Evolutionary conservation across 2,113 vertebrate genomes (phyloP), one percentile per base, ranked within the genome.

Genomic region (Xyrauchen texanus): DNA sequence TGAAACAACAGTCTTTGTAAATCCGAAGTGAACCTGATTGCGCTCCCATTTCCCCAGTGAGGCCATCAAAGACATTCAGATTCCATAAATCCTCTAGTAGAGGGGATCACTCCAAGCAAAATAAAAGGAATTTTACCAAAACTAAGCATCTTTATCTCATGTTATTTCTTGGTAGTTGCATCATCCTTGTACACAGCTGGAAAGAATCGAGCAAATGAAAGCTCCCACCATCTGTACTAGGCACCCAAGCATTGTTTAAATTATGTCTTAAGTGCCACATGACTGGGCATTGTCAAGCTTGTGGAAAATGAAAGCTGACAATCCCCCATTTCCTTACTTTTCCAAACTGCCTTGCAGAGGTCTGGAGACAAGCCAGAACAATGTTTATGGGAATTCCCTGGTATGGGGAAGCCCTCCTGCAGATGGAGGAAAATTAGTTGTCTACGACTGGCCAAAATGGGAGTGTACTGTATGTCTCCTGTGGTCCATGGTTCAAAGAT

Each of bases 1-100:
- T 89, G 87, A 92, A 91, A 34, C 91, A 90, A 89, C 88, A 86
- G 77, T 70, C 85, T 81, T 84, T 88, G 85, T 88, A 87, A 89
- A 89, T 85, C 42, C 88, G 21, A 34, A 34, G 21, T 34, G 21
- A 34, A 34, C 21, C 21, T 34, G 21, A 34, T 1, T 3, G 21
- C 21, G 21, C 21, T 34, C 21, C 21, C 21, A 63, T 69, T 77
- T 68, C 46, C 85, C 76, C 60, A 16, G 49, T 85, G 86, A 85
- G 62, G 49, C 73, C 88, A 85, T 88, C 82, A 84, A 87, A 86
- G 84, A 81, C 79, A 87, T 88, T 72, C 78, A 84, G 53, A 85
- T 78, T 77, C 73, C 84, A 73, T 34, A 65, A 85, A 86, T 84
- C 80, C 68, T 84, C 60, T 76, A 78, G 77, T 81, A 78, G 4